A percentile compares a stretch with the other conserved stretches of the same genome.
phyloP scores from a whole-genome alignment of 2,113 vertebrate species.

The Tachysurus vachellii region DNA sequence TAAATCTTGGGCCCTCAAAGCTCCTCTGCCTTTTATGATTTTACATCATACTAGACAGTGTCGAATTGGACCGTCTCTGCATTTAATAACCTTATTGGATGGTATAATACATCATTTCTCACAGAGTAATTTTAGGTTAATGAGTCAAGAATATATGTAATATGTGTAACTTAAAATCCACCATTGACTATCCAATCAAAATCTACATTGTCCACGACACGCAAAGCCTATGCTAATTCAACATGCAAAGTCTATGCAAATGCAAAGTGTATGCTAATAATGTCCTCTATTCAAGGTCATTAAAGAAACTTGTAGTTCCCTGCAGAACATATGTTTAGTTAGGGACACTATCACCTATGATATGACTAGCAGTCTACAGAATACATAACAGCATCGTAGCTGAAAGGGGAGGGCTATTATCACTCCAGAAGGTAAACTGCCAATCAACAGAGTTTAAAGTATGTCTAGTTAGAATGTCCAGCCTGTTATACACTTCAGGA shows the following conservation, averaged over 20 bases:
- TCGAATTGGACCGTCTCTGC: constrained; percentile 24
- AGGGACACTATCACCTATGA: constrained; percentile 61
- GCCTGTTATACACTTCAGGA: neutral
- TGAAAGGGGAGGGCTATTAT: constrained; percentile 60
- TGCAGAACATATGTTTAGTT: constrained; percentile 62
- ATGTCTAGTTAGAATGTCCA: constrained; percentile 1
- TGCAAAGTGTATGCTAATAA: constrained; percentile 20
- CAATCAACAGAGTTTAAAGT: constrained; percentile 68
- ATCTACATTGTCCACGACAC: neutral
- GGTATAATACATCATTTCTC: neutral
- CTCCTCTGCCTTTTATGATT: constrained; percentile 45
- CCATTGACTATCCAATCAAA: neutral
- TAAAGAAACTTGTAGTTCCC: constrained; percentile 65
- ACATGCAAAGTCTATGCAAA: neutral
- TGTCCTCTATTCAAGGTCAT: constrained; percentile 35
- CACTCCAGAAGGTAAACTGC: constrained; percentile 66
- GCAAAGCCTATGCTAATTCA: constrained; percentile 31
- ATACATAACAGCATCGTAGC: constrained; percentile 68
- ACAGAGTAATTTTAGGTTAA: neutral
- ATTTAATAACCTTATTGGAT: constrained; percentile 23
- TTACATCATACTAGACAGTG: constrained; percentile 44
- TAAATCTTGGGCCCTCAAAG: constrained; percentile 46
- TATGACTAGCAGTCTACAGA: constrained; percentile 74
- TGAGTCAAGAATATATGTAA: constrained; percentile 13
- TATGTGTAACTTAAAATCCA: neutral